A percentile compares a stretch with the other conserved stretches of the same genome.
Conservation (phyloP, 2,113 vertebrate species). For the Hyperopisus bebe region DNA sequence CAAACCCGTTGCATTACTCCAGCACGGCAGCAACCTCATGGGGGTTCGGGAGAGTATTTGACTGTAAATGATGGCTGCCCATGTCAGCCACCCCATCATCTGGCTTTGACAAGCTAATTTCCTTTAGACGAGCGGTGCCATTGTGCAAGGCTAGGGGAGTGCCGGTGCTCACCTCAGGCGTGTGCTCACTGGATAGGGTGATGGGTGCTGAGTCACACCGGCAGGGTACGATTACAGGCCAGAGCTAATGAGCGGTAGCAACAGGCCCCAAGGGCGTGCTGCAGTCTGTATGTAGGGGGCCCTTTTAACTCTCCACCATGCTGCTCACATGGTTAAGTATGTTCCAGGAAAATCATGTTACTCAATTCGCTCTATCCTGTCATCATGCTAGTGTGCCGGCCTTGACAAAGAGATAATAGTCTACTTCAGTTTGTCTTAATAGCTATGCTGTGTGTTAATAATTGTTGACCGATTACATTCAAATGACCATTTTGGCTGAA, state of each 20-base stretch:
- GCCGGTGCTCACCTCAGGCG: not conserved
- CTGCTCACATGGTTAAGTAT: not conserved
- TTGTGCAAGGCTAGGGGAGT: not conserved
- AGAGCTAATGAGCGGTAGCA: constrained; percentile 42
- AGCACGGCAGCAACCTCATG: not conserved
- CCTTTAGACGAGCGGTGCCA: not conserved
- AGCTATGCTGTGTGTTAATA: not conserved
- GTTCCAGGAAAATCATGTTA: not conserved
- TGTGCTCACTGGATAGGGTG: constrained; percentile 16
- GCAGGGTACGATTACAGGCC: constrained; percentile 54
- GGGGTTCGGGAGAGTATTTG: not conserved
- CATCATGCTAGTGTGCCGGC: not conserved
- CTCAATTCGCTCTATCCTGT: not conserved
- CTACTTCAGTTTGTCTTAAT: not conserved
- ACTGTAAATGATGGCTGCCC: not conserved
- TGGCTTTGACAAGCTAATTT: not conserved
- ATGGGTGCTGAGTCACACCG: constrained; percentile 49
- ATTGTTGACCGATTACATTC: not conserved
- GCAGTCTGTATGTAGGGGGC: not conserved
- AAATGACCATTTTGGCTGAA: not conserved
- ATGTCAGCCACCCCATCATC: not conserved
- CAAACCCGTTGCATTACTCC: not conserved
- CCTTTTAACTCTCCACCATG: not conserved
- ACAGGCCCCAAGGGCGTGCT: not conserved
- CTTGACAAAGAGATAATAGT: not conserved